Evolutionary conservation across 1,140 invertebrate genomes (phyloP).

Genomic region (Campoletis sonorensis): DNA sequence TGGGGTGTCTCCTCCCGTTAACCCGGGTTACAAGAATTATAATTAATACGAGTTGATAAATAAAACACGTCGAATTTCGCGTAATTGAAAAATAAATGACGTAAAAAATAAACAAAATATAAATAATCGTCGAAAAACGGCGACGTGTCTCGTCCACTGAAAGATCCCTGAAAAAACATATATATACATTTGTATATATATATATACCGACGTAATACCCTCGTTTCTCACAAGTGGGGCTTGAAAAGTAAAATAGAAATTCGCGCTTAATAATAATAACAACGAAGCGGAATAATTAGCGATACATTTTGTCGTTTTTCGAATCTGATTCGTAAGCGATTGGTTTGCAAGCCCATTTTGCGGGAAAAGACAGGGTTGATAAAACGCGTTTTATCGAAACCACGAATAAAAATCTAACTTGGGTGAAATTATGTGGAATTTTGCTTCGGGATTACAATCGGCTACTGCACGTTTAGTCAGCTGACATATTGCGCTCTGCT

Average conservation of each 20-base stretch:
- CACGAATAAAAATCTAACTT: slow-evolving; percentile 54
- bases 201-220: slow-evolving; percentile 1
- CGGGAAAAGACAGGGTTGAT: not conserved
- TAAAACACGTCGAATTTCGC: not conserved
- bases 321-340: too few relatives aligned
- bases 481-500: slow-evolving; percentile 77
- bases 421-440: slow-evolving; percentile 74
- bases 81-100: not conserved
- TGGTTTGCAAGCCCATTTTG: too few relatives aligned
- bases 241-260: slow-evolving; percentile 9
- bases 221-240: slow-evolving; percentile 10
- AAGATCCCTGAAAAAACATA: not conserved
- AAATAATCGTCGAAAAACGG: slow-evolving; percentile 1
- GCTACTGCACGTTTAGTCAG: slow-evolving; percentile 75
- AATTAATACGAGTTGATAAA: not conserved
- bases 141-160: not conserved
- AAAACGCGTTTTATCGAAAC: slow-evolving; percentile 25
- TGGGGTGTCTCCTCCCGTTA: not conserved
- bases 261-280: not conserved
- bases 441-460: slow-evolving; percentile 71
- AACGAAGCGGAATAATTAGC: slow-evolving; percentile 26
- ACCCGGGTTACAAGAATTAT: not conserved
- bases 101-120: not conserved
- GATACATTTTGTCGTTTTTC: too few relatives aligned
- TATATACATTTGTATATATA: too few relatives aligned